A percentile compares a stretch with the other conserved stretches of the same genome.
These are phyloP conservation scores for Larimichthys polyactis DNA, from an alignment of 2,113 vertebrate genomes.

Conservation along the genomic window DNA sequence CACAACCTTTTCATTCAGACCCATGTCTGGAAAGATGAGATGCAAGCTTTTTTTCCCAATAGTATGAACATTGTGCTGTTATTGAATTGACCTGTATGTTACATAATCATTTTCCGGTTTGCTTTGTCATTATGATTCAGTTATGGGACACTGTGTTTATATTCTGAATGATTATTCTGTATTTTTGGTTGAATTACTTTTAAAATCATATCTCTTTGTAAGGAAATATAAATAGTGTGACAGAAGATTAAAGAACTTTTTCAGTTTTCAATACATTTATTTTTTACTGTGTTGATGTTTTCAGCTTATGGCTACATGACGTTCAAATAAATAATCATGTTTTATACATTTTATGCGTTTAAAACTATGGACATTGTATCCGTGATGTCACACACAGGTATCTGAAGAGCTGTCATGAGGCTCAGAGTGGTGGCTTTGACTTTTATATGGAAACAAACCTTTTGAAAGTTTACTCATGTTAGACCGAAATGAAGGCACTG, in stretches of 20 bases:
- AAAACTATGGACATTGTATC: no score
- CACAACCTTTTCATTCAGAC: constrained; percentile 23
- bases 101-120: constrained; percentile 16
- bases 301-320: not conserved
- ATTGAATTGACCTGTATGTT: constrained; percentile 3
- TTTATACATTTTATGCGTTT: not conserved
- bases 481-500: no score
- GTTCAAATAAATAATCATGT: not conserved
- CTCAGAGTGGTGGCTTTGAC: no score
- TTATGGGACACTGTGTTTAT: not conserved
- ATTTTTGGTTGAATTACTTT: constrained; percentile 16
- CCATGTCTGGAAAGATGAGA: constrained; percentile 24
- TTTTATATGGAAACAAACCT: no score
- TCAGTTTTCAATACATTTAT: not conserved
- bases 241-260: constrained; percentile 6
- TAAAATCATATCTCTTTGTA: constrained; percentile 3
- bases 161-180: not conserved
- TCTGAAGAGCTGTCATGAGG: no score
- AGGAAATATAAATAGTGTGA: not conserved
- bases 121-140: not conserved
- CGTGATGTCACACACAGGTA: no score
- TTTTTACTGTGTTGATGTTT: not conserved
- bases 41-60: constrained; percentile 10
- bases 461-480: no score
- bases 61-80: constrained; percentile 9